Base-by-base conservation (phyloP, 2,797 vertebrate species). In the Trachops cirrhosus region DNA sequence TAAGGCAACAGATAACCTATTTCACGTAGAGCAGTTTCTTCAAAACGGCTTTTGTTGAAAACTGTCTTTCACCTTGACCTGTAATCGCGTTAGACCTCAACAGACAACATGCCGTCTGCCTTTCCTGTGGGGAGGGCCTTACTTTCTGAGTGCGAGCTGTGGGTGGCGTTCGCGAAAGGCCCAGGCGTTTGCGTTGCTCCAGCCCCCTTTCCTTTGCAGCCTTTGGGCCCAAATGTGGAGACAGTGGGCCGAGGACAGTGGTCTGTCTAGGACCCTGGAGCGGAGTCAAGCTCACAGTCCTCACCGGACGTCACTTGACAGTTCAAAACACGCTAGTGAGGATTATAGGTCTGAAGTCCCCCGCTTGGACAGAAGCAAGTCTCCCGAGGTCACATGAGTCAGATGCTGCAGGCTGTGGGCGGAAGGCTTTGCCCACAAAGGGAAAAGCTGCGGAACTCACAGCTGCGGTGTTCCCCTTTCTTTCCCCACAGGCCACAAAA, bases 401-500 rank as follows among this genome's bases (percentile, higher is more conserved):
- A 59, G 59, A 54, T 48, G 21, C 64, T 12, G 74, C 1, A 82
- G 46, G 48, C 39, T 46, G 70, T 32, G 14, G 16, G 18, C 29
- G 24, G 39, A 71, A 57, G 34, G 26, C 48, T 62, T 46, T 29
- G 48, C 62, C 26, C 34, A n/a, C n/a, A n/a, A n/a, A n/a, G n/a
- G n/a, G n/a, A n/a, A n/a, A n/a, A n/a, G 9, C 68, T 34, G 57
- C 29, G 62, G 57, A 75, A 57, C 83, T 73, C 34, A 44, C 18
- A n/a, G 24, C n/a, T 22, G 1, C 14, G 19, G 24, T 48, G 11
- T 41, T 85, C 48, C 4, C 0, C 3, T 74, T 87, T 78, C 9
- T 96, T 79, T 96, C 82, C 86, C 34, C 34, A 12, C 92, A 99
- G 99, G 99, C 90, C 99, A 99, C 95, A 98, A 98, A 97, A 99